Base-by-base conservation (phyloP, 2,888 invertebrate species). In the Caenorhabditis sp. region DNA sequence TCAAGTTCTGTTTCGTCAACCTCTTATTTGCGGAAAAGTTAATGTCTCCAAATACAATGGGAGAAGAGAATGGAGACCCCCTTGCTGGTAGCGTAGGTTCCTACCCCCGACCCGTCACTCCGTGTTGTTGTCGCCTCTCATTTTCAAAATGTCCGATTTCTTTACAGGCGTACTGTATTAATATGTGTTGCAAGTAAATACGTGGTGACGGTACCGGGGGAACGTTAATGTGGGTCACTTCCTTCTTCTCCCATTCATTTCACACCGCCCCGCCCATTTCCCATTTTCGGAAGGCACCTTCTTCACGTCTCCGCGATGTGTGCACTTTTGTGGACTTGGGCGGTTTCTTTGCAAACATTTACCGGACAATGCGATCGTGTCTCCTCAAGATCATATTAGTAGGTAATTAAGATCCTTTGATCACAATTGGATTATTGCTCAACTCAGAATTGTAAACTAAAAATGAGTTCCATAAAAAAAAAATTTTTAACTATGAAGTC, bases 1-100 rank as follows among this genome's bases (percentile, higher is more conserved):
- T 70, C 79, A 70, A 79, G 79, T 79, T 79, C 70, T 70, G 70
- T 79, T 70, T 68, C 76, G 76, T 68, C 76, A 51, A 38, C 41
- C 59, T 76, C 54, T 64, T 81, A 76, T 81, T 81, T 81, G 74
- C 81, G 69, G 69, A 81, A 75, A 75, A 81, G 81, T 81, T 81
- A 81, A 81, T 81, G 69, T 76, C 81, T 76, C 64, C 75, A 70
- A 77, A 69, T 79, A 79, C 79, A 79, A 79, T 63, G 14, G 77
- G n/a, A 31, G 22, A 51, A 58, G 75, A 63, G 61, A 63, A 59
- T 61, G 74, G 66, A 66, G 31, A 70, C 69, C 51, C 58, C 56
- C n/a, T 56, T 22, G 16, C 31, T 31, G 31, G 31, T 49, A 6
- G 22, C 35, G 51, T 51, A 54, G 68, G 68, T 68, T 58, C 51